Conservation (phyloP, 2,797 vertebrate genomes). For the Scomberomorus guttatus region DNA sequence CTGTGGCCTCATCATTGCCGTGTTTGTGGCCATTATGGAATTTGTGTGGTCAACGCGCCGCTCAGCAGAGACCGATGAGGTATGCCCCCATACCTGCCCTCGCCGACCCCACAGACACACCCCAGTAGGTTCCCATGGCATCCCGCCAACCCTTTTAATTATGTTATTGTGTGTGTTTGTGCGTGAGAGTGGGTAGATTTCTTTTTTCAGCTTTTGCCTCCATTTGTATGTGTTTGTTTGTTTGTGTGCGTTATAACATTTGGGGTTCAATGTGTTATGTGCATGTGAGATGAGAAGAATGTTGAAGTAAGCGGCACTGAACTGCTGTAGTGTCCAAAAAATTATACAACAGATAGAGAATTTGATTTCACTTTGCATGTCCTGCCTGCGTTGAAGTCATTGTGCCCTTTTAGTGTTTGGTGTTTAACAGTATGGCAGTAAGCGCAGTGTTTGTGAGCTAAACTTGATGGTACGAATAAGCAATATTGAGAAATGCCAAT, state of each 20-base stretch:
- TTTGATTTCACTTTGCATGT: conserved; percentile 64
- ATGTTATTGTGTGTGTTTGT: conserved; percentile 52
- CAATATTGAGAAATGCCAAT: conserved; percentile 85
- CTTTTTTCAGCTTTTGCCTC: conserved; percentile 55
- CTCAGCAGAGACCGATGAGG: conserved; percentile 94
- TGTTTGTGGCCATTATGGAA: conserved; percentile 96
- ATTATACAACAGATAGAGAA: conserved; percentile 13
- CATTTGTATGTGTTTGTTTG: conserved; percentile 49
- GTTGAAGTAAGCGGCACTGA: conserved; percentile 55
- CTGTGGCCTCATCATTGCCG: conserved; percentile 94
- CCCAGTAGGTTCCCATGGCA: conserved; percentile 87
- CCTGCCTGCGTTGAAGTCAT: conserved; percentile 60
- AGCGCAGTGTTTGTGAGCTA: conserved; percentile 73
- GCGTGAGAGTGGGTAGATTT: conserved; percentile 43
- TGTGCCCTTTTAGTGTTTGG: conserved; percentile 61
- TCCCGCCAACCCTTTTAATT: conserved; percentile 78
- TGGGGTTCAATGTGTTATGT: conserved; percentile 46
- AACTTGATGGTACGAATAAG: conserved; percentile 72
- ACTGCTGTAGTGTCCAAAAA: conserved; percentile 47
- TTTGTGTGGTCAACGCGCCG: conserved; percentile 95
- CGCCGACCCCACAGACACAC: conserved; percentile 85
- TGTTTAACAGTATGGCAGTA: conserved; percentile 67
- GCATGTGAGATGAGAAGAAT: conserved; percentile 69
- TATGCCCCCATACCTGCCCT: conserved; percentile 87
- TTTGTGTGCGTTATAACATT: conserved; percentile 47